Conservation (phyloP, 2,888 invertebrate species). For the Myopa tessellatipennis region DNA sequence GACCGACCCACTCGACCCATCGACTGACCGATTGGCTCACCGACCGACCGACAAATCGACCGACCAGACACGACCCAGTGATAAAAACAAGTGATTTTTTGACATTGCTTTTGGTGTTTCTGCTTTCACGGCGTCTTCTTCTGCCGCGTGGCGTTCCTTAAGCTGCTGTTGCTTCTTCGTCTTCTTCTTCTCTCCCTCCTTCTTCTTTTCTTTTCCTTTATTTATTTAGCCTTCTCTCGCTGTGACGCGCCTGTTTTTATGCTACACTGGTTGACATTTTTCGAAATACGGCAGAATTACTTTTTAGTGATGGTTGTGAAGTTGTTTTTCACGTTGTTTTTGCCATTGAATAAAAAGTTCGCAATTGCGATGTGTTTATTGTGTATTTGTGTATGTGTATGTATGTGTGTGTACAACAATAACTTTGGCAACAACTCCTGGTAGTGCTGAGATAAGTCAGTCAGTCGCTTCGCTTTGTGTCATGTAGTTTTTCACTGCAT, state of each 20-base stretch:
- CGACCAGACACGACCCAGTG: background rate
- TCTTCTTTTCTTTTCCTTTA: background rate
- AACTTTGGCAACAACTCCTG: too few species aligned
- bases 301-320: too few species aligned
- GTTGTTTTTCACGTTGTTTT: too few species aligned
- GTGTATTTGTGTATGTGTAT: too few species aligned
- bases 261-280: conserved; percentile 10
- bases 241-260: conserved; percentile 27
- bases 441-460: too few species aligned
- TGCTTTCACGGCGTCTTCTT: background rate
- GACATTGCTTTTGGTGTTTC: background rate
- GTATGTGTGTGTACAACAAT: too few species aligned
- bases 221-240: conserved; percentile 27
- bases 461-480: too few species aligned
- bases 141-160: background rate
- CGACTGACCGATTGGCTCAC: background rate
- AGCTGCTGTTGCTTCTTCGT: background rate
- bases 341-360: too few species aligned
- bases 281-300: too few species aligned
- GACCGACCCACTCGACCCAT: background rate
- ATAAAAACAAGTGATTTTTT: background rate
- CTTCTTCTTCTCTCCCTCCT: background rate
- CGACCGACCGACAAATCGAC: too few species aligned
- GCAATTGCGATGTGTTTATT: too few species aligned
- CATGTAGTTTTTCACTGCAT: too few species aligned